Evolutionary conservation across 2,888 invertebrate genomes (phyloP).

Genomic region (Thereva nobilitata): DNA sequence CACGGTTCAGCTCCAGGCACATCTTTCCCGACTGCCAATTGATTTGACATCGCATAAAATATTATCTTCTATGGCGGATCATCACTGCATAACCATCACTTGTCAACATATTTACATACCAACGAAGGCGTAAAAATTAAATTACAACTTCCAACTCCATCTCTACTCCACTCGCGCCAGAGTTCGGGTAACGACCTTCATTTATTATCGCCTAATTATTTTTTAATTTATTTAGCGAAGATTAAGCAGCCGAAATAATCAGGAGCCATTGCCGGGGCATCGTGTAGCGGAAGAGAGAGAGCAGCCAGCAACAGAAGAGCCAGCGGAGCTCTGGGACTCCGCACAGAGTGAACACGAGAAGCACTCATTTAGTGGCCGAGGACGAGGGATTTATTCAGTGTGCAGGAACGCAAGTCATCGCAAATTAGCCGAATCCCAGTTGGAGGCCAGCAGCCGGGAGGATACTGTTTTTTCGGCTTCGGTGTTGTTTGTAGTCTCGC

Average conservation of each 20-base stretch:
- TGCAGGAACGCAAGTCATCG: constrained; percentile 33
- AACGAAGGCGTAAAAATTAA: constrained; percentile 30
- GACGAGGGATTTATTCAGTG: constrained; percentile 14
- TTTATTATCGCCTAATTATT: constrained; percentile 35
- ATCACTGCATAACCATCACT: no score
- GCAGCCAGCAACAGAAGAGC: no score
- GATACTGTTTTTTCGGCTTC: neutral
- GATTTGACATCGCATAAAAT: no score
- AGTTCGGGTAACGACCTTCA: neutral
- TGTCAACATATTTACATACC: no score
- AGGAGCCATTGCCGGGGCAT: neutral
- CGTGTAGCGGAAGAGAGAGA: neutral
- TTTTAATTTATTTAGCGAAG: constrained; percentile 35
- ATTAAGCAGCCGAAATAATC: constrained; percentile 9
- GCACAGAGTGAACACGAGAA: constrained; percentile 21
- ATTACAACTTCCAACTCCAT: constrained; percentile 3
- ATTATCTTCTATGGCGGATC: no score
- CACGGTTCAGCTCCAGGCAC: no score
- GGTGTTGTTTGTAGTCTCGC: constrained; percentile 17
- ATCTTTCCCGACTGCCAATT: no score
- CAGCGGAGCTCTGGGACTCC: neutral
- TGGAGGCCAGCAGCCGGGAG: constrained; percentile 12
- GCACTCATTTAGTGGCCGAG: constrained; percentile 23
- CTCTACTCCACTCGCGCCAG: neutral
- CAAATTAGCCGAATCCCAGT: constrained; percentile 31